Evolutionary conservation across 1,140 invertebrate species (phyloP).

Genomic region (Lasioglossum baleicum): DNA sequence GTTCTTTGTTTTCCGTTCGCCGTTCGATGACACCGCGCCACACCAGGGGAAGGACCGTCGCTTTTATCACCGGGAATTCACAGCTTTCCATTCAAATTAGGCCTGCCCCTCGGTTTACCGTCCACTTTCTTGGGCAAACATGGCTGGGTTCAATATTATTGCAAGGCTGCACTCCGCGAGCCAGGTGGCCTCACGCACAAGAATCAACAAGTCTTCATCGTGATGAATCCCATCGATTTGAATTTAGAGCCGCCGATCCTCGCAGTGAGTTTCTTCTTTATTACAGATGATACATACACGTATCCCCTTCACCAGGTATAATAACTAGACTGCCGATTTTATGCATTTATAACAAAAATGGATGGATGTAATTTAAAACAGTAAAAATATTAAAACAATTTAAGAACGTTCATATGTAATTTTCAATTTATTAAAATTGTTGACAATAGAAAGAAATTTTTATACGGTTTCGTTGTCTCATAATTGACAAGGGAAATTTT

Average conservation of each 20-base stretch:
- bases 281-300: background rate
- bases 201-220: constrained; percentile 97
- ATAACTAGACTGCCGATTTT: no score
- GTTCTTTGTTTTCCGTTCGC: constrained; percentile 24
- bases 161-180: constrained; percentile 93
- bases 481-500: no score
- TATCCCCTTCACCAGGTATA: background rate
- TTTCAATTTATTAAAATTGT: no score
- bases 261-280: constrained; percentile 84
- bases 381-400: no score
- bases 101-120: constrained; percentile 92
- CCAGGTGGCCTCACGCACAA: constrained; percentile 95
- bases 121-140: constrained; percentile 96
- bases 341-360: no score
- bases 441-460: no score
- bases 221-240: constrained; percentile 97
- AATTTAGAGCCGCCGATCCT: constrained; percentile 94
- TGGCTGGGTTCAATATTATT: constrained; percentile 97
- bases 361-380: no score
- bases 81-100: constrained; percentile 96
- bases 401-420: no score
- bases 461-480: no score
- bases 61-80: constrained; percentile 96
- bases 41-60: constrained; percentile 87
- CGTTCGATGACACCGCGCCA: constrained; percentile 16